Base-by-base conservation (phyloP, 1,140 invertebrate species). In the Probaryconus sp. region DNA sequence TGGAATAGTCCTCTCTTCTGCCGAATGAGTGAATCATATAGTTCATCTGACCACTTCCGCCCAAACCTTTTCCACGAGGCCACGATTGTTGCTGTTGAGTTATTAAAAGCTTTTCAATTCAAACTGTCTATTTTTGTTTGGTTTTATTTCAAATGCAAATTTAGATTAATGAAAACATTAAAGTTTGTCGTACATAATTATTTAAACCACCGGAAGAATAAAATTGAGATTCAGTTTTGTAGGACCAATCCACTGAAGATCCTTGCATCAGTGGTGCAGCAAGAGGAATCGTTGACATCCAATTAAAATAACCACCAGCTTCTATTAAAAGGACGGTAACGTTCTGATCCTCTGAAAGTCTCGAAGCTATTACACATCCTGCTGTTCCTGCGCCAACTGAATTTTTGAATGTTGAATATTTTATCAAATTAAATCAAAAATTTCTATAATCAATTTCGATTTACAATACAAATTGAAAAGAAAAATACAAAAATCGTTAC, bases 341-440 rank as follows among this genome's bases (percentile, higher is more conserved):
- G 43, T 90, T 89, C 7, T 87, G 83, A 43, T 90, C 85, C 77
- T 92, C 91, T 2, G 91, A 90, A 13, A 94, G 85, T 7, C 91
- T 84, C 2, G 92, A 90, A 0, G 94, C 94, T 9, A 96, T 76
- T 0, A 95, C 94, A 63, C 92, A 93, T 3, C 95, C 95, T 0
- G 93, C 90, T 1, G 94, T 94, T 1, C 95, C 95, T 13, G 92
- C 94, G 7, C 95, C 95, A 56, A 96, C 93, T 92, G 60, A 6
- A 61, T 50, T 43, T n/a, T n/a, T n/a, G n/a, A n/a, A n/a, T n/a
- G n/a, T n/a, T n/a, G n/a, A 26, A 45, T 6, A 14, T 11, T 13
- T 14, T 6, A 18, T 4, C 16, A 5, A 16, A 3, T 58, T 33
- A 10, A 30, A 7, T 18, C 7, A 58, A 42, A 28, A n/a, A n/a